Base-by-base conservation (phyloP, 1,140 invertebrate species). In the Drosophila pseudoananassae region DNA sequence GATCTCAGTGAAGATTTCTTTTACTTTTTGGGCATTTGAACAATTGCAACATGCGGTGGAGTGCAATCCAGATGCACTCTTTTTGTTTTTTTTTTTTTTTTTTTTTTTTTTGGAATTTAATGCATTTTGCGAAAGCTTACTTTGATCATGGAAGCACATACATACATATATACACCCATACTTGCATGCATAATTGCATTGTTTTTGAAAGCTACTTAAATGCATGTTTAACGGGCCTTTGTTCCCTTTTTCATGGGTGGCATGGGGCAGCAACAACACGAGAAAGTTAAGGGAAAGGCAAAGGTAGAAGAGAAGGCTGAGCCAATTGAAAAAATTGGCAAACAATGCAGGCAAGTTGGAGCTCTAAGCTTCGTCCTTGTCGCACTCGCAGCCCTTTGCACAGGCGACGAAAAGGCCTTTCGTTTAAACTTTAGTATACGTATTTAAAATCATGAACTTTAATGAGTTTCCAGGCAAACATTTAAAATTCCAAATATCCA, bases 31-130 rank as follows among this genome's bases (percentile, higher is more conserved):
- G 20, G 5, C 2, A 51, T 64, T 66, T 25, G 40, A 33, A 56
- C 51, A 76, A 87, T 88, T 71, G 52, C 65, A 88, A 83, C 83
- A 87, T 87, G 76, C 83, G 78, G 83, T 87, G 66, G 57, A 87
- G 83, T 87, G 83, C 75, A 66, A 57, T 56, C 38, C 36, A 31
- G 76, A 66, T 76, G 23, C 23, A 2, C 49, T 45, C 20, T 47
- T 31, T 40, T 46, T 46, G 15, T 10, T 9, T 20, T 10, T 6
- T 20, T 46, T n/a, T 3, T 20, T 20, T 20, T 20, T 20, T 49
- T 15, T 57, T 47, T 47, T 43, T 15, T 57, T 45, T 57, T 50
- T 38, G 47, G 49, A 53, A 59, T 73, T 87, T 75, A 87, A 81
- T 87, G 82, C 78, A 87, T 56, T 60, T 38, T 27, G n/a, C 46